These are phyloP conservation scores for Chouioia cunea DNA, from an alignment of 2,888 invertebrate genomes.

Conservation along the genomic window DNA sequence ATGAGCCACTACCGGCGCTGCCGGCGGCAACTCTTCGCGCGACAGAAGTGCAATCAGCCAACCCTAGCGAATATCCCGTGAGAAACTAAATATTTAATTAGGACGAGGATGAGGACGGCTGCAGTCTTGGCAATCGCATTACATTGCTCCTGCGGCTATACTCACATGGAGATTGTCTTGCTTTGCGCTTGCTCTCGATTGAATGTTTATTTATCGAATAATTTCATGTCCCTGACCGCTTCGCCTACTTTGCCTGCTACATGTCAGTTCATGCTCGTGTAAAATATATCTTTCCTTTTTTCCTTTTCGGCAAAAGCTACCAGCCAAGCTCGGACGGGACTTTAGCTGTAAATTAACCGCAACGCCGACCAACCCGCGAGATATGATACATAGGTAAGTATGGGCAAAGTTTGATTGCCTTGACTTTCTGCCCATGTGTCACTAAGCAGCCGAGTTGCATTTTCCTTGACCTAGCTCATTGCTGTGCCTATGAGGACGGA, in stretches of 20 bases:
- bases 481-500: neutral
- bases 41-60: too few species aligned
- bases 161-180: too few species aligned
- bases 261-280: too few species aligned
- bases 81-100: slow-evolving; percentile 40
- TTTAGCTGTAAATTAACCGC: slow-evolving; percentile 54
- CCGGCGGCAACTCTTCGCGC: too few species aligned
- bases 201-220: too few species aligned
- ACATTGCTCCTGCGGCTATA: too few species aligned
- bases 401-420: neutral
- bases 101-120: neutral
- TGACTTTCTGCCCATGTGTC: slow-evolving; percentile 11
- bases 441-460: slow-evolving; percentile 9
- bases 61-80: slow-evolving; percentile 22
- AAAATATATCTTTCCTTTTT: too few species aligned
- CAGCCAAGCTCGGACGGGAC: slow-evolving; percentile 32
- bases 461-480: neutral
- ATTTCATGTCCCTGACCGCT: neutral
- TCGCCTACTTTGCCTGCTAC: neutral
- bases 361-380: slow-evolving; percentile 1
- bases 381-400: too few species aligned
- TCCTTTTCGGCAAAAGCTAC: slow-evolving; percentile 3
- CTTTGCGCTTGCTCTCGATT: too few species aligned
- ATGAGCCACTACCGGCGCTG: too few species aligned
- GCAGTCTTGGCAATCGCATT: too few species aligned